Percentiles rank a stretch among this genome's conserved stretches.
Conservation (phyloP, 2,113 vertebrate species). For the Orientallactaga bullata region DNA sequence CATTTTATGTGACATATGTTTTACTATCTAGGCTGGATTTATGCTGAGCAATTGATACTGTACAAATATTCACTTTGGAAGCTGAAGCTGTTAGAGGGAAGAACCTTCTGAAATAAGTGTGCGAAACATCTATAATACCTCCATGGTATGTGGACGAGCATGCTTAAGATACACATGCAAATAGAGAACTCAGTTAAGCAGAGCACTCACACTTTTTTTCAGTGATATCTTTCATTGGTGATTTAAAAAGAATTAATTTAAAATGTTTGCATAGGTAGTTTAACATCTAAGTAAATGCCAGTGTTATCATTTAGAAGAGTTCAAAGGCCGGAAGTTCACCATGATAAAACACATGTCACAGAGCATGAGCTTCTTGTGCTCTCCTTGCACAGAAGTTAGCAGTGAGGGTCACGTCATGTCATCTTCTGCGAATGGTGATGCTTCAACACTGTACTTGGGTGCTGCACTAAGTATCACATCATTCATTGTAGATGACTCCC, state of each 20-base stretch:
- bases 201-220: background rate
- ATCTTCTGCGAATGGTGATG: conserved; percentile 77
- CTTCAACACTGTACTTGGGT: conserved; percentile 81
- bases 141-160: fast-evolving
- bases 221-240: background rate
- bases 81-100: background rate
- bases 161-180: background rate
- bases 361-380: conserved; percentile 71
- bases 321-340: conserved; percentile 53
- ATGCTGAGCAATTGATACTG: background rate
- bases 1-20: background rate
- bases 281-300: conserved; percentile 40
- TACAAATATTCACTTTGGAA: background rate
- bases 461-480: conserved; percentile 84
- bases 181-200: background rate
- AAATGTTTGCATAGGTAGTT: background rate
- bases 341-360: conserved; percentile 79
- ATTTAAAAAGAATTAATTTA: conserved; percentile 17
- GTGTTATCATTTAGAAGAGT: conserved; percentile 69
- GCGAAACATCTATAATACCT: fast-evolving
- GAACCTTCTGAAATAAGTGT: background rate
- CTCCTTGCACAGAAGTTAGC: conserved; percentile 76
- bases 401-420: conserved; percentile 83
- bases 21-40: background rate
- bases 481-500: conserved; percentile 86